Evolutionary conservation across 2,888 invertebrate species (phyloP), one percentile per base, ranked within the genome.

Genomic region (Linnaemya tessellans): DNA sequence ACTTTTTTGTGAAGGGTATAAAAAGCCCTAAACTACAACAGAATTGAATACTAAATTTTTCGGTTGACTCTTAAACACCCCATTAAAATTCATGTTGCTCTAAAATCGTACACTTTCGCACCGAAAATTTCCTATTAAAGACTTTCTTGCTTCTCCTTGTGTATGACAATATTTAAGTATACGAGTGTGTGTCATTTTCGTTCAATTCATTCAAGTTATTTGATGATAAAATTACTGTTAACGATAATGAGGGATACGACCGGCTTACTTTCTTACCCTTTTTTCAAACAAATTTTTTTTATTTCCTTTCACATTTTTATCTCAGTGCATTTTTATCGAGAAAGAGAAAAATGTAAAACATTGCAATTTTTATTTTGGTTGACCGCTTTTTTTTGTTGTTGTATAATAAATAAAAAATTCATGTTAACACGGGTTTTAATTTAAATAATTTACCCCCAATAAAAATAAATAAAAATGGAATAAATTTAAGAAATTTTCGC

Each of bases 361-460:
- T 54, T 22, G 20, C 25, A 8, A 56, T 49, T 51, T 38, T 38
- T 35, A n/a, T 62, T 38, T 25, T 51, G 38, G n/a, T 38, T 51
- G 46, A 9, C 41, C 60, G 22, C 22, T 7, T 4, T 58, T 56
- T 11, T 30, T 3, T 13, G 41, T 46, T 54, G 15, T 15, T 51
- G 10, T 58, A 7, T 18, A 30, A 20, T 35, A 46, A 58, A 67
- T 67, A 20, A 78, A 83, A 67, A 67, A 56, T 43, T 65, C 58
- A 71, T 83, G 51, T 67, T 73, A 73, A 83, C 65, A 43, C 51
- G 58, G 67, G 70, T 65, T 75, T 70, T 75, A 68, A 79, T 79
- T 84, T 79, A 74, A 74, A 80, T 84, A 84, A 68, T 84, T 74
- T 70, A 65, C 20, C 38, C n/a, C 15, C 22, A 18, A 62, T 62